Conservation (phyloP, 2,888 invertebrate genomes). For the Tipula lateralis region DNA sequence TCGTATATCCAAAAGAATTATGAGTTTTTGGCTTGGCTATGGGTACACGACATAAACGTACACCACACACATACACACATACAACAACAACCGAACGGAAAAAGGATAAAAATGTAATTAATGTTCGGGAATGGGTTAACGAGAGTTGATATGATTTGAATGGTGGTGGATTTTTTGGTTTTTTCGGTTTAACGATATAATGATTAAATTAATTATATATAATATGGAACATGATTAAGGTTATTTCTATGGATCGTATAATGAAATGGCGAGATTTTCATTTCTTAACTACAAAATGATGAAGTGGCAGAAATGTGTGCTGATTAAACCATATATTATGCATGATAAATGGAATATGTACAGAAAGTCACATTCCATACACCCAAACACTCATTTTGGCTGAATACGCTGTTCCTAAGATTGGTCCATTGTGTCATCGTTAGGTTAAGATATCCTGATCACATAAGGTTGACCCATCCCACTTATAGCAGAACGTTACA, state of each 20-base stretch:
- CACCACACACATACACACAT: neutral
- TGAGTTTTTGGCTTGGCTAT: neutral
- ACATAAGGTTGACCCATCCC: too few relatives aligned
- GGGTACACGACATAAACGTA: neutral
- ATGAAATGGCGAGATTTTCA: neutral
- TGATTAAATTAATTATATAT: slow-evolving; percentile 24
- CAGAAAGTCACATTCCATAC: too few relatives aligned
- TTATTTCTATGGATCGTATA: neutral
- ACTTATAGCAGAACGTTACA: too few relatives aligned
- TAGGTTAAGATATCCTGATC: too few relatives aligned
- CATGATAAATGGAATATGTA: too few relatives aligned
- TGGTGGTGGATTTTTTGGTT: neutral
- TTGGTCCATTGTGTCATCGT: too few relatives aligned
- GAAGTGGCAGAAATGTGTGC: neutral
- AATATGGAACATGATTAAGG: slow-evolving; percentile 1
- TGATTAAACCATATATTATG: too few relatives aligned
- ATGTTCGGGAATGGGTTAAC: neutral
- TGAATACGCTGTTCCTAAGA: too few relatives aligned
- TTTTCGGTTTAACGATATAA: slow-evolving; percentile 15
- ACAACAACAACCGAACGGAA: neutral
- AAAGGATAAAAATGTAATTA: slow-evolving; percentile 1
- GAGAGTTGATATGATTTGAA: neutral
- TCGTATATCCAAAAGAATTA: neutral
- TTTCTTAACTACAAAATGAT: neutral
- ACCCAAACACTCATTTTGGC: too few relatives aligned